Evolutionary conservation across 1,140 invertebrate species (phyloP), one percentile per base, ranked within the genome.

Genomic region (Samia ricini): DNA sequence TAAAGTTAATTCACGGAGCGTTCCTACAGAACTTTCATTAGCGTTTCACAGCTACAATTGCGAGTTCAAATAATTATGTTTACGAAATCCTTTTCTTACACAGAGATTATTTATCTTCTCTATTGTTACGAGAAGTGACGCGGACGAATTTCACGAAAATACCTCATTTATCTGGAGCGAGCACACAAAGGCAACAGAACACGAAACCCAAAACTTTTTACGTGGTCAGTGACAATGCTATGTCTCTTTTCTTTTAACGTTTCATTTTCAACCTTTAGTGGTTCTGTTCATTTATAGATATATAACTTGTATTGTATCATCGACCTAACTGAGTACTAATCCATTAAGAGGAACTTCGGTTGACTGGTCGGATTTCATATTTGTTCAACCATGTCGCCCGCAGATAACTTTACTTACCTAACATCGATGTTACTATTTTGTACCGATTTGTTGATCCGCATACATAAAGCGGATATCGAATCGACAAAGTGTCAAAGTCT

Each of bases 121-220:
- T 72, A 87, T 88, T 89, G 85, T 90, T 84, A 85, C 74, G 71
- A 84, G 79, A 84, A 82, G 78, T 90, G 85, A 88, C 82, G 82
- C 78, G 80, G 85, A 88, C 79, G 85, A 86, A 88, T 90, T 90
- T 88, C 80, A 79, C 76, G 79, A 88, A 87, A 88, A 88, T 81
- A 77, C 79, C 81, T 80, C 85, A 90, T 88, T 90, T 88, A 88
- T 90, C 83, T 87, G 71, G 74, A 73, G 68, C 72, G 75, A 72
- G 76, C 79, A 81, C 81, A 89, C 85, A 89, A 89, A 90, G 79
- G 81, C 79, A 80, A 83, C n/a, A n/a, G n/a, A n/a, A n/a, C 74
- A 70, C 81, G 85, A 87, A 87, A 87, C 80, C 85, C 78, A 79
- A 90, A 90, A 89, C 83, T 89, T 89, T 90, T 90, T 87, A 87